A percentile compares a stretch with the other conserved stretches of the same genome.
These are phyloP conservation scores for Oreochromis spilurus DNA, from an alignment of 2,113 vertebrate species.

Conservation along the genomic window DNA sequence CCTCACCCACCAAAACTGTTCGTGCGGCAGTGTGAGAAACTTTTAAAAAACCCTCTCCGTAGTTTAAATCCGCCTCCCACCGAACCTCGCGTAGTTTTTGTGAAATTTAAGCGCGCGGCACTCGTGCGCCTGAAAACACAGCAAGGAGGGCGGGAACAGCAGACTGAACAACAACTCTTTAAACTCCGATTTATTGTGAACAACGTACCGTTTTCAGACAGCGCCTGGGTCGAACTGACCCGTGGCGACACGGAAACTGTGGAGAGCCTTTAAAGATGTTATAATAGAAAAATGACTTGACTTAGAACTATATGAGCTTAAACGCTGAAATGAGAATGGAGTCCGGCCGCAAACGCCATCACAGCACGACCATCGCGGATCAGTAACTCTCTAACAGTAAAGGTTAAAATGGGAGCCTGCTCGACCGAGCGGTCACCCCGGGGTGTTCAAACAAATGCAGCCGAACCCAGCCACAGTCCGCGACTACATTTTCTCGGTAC, in stretches of 20 bases:
- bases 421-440: background rate
- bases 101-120: background rate
- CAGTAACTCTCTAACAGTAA: background rate
- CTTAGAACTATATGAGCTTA: rapidly evolving
- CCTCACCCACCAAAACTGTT: background rate
- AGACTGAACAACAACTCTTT: background rate
- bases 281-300: rapidly evolving
- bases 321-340: background rate
- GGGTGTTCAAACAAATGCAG: background rate
- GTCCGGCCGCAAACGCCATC: background rate
- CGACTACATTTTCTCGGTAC: background rate
- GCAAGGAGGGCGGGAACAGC: background rate
- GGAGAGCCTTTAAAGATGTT: rapidly evolving
- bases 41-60: background rate
- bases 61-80: background rate
- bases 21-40: background rate
- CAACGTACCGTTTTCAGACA: rapidly evolving
- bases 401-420: background rate
- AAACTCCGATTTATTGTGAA: background rate
- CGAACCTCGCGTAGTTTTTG: background rate
- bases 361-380: background rate
- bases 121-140: background rate
- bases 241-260: rapidly evolving
- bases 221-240: background rate
- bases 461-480: background rate